Percentiles rank a stretch among this genome's conserved stretches.
These are phyloP conservation scores for Aspiorhynchus laticeps DNA, from an alignment of 2,113 vertebrate species.

Conservation along the genomic window DNA sequence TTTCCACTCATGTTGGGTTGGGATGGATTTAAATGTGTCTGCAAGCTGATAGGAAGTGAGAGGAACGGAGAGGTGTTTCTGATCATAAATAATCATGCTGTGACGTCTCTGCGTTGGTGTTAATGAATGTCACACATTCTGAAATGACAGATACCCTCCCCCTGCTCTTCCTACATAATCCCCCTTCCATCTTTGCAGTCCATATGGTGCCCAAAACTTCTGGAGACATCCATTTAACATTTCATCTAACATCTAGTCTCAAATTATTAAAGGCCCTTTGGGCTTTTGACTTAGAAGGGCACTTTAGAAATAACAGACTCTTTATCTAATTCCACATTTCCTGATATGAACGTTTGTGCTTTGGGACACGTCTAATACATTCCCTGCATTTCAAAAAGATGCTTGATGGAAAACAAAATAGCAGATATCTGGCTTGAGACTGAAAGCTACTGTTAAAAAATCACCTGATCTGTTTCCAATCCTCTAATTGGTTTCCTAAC, in stretches of 20 bases:
- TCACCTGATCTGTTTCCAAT: neutral
- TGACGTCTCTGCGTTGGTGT: constrained; percentile 55
- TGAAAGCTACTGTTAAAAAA: neutral
- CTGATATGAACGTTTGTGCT: neutral
- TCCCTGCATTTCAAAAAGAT: constrained; percentile 30
- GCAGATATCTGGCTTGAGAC: neutral
- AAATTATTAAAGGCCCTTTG: constrained; percentile 47
- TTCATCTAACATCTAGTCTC: constrained; percentile 60
- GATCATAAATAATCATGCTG: constrained; percentile 23
- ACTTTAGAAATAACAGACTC: neutral
- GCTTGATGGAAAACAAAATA: constrained; percentile 44
- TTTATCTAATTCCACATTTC: neutral
- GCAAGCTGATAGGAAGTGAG: neutral
- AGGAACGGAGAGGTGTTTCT: constrained; percentile 9
- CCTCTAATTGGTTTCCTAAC: neutral
- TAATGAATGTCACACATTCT: constrained; percentile 70
- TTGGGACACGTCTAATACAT: neutral
- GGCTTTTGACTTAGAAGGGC: neutral
- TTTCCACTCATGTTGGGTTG: constrained; percentile 9
- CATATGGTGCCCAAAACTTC: constrained; percentile 49
- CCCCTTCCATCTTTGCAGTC: constrained; percentile 24
- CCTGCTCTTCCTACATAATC: constrained; percentile 66
- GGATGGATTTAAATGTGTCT: constrained; percentile 11
- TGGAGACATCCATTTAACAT: constrained; percentile 45
- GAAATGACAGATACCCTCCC: constrained; percentile 49